Conservation (phyloP, 2,797 vertebrate species). For the Pseudopleuronectes americanus region DNA sequence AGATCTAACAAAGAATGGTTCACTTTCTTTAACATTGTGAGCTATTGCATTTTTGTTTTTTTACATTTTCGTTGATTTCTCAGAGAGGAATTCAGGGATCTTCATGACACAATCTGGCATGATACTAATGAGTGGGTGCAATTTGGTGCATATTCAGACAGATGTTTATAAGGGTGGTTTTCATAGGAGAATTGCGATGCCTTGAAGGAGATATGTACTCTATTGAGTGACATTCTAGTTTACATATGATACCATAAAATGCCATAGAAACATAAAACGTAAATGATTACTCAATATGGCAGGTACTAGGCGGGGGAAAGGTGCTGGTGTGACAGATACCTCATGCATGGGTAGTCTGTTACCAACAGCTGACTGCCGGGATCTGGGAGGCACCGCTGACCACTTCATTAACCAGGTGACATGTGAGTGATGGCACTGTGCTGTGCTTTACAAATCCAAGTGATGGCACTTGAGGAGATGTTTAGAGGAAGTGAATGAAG, state of each 20-base stretch:
- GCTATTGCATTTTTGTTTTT: too few relatives aligned
- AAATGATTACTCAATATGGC: slow-evolving; percentile 5
- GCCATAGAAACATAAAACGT: slow-evolving; percentile 6
- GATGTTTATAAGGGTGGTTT: too few relatives aligned
- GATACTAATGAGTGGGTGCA: too few relatives aligned
- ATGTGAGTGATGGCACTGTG: slow-evolving; percentile 53
- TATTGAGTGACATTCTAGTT: background rate
- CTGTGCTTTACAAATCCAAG: slow-evolving; percentile 47
- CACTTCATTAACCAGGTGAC: slow-evolving; percentile 62
- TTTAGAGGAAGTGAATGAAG: slow-evolving; percentile 45
- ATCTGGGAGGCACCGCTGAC: slow-evolving; percentile 30
- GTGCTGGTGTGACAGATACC: slow-evolving; percentile 8
- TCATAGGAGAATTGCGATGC: too few relatives aligned
- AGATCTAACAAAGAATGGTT: too few relatives aligned
- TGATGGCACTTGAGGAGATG: slow-evolving; percentile 31
- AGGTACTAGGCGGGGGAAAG: slow-evolving; percentile 1
- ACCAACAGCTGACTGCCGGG: slow-evolving; percentile 41
- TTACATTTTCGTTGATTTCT: too few relatives aligned
- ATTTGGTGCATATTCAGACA: too few relatives aligned
- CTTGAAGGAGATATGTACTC: too few relatives aligned
- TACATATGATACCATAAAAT: slow-evolving; percentile 5
- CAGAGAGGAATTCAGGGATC: too few relatives aligned
- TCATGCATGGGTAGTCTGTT: slow-evolving; percentile 12
- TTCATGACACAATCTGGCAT: too few relatives aligned
- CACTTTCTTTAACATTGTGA: too few relatives aligned